Evolutionary conservation across 1,140 invertebrate species (phyloP).

Genomic region (Drosophila kepulauana): DNA sequence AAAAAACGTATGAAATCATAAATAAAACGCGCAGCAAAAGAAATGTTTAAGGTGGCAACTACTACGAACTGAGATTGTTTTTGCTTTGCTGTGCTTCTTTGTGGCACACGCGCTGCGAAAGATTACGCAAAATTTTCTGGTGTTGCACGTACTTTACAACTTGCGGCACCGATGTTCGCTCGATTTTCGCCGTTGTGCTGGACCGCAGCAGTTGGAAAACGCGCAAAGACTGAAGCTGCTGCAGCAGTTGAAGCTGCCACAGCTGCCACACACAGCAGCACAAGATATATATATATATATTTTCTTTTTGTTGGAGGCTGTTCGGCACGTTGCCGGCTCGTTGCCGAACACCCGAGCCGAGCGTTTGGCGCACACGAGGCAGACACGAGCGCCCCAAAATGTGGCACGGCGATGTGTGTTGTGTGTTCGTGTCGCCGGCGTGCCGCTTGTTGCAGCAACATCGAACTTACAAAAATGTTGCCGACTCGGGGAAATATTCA

Average conservation of each 20-base stretch:
- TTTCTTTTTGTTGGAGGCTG: background rate
- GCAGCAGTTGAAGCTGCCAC: conserved; percentile 26
- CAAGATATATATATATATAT: background rate
- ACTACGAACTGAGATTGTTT: background rate
- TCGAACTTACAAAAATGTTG: conserved; percentile 49
- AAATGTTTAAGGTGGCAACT: conserved; percentile 6
- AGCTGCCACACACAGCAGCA: conserved; percentile 2
- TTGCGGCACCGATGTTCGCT: conserved; percentile 20
- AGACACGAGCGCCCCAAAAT: conserved; percentile 5
- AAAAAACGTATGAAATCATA: conserved; percentile 6
- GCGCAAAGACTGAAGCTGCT: conserved; percentile 70
- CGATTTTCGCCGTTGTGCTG: conserved; percentile 34
- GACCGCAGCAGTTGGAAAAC: conserved; percentile 69
- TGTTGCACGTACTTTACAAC: conserved; percentile 8
- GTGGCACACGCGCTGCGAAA: conserved; percentile 20
- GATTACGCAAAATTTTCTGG: conserved; percentile 35
- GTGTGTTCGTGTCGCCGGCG: conserved; percentile 9
- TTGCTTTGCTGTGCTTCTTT: background rate
- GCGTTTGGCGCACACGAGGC: background rate
- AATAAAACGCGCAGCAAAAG: background rate
- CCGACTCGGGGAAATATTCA: conserved; percentile 59
- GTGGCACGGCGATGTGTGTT: conserved; percentile 1
- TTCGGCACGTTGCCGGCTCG: conserved; percentile 18
- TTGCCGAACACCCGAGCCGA: conserved; percentile 1
- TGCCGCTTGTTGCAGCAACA: conserved; percentile 70